Evolutionary conservation across 2,888 invertebrate species (phyloP).

Genomic region (Cheilosia vernalis): DNA sequence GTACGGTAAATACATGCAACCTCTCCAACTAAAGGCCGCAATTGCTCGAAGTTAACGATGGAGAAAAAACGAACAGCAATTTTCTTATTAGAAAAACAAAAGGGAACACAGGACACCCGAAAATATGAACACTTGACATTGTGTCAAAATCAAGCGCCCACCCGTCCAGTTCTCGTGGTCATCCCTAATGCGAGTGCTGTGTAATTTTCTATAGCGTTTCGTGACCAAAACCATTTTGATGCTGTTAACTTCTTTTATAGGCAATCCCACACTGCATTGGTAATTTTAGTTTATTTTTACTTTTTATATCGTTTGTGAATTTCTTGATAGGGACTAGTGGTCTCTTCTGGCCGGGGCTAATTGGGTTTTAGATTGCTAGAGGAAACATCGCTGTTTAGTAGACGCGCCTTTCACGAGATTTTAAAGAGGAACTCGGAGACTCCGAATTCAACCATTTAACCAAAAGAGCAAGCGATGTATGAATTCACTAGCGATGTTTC

Average conservation of each 20-base stretch:
- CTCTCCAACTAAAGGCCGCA: constrained; percentile 30
- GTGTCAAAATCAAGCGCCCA: constrained; percentile 51
- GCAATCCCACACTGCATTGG: constrained; percentile 30
- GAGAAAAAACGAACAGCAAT: constrained; percentile 46
- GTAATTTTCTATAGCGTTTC: constrained; percentile 52
- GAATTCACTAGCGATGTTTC: too few species aligned
- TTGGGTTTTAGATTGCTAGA: background rate
- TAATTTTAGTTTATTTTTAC: constrained; percentile 1
- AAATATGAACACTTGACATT: constrained; percentile 51
- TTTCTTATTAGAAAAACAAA: constrained; percentile 44
- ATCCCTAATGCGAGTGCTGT: constrained; percentile 42
- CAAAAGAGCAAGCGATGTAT: too few species aligned
- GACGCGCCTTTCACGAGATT: background rate
- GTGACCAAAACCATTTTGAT: constrained; percentile 51
- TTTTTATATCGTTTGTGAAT: background rate
- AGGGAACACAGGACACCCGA: background rate
- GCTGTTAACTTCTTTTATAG: constrained; percentile 1
- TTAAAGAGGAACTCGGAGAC: too few species aligned
- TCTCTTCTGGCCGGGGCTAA: constrained; percentile 13
- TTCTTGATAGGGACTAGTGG: background rate
- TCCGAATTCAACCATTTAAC: too few species aligned
- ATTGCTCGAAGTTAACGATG: constrained; percentile 54
- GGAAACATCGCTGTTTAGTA: background rate
- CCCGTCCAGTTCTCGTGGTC: constrained; percentile 15
- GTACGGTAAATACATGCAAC: constrained; percentile 54